A percentile compares a stretch with the other conserved stretches of the same genome.
Conservation (phyloP, 2,797 vertebrate genomes). For the Pampus argenteus region DNA sequence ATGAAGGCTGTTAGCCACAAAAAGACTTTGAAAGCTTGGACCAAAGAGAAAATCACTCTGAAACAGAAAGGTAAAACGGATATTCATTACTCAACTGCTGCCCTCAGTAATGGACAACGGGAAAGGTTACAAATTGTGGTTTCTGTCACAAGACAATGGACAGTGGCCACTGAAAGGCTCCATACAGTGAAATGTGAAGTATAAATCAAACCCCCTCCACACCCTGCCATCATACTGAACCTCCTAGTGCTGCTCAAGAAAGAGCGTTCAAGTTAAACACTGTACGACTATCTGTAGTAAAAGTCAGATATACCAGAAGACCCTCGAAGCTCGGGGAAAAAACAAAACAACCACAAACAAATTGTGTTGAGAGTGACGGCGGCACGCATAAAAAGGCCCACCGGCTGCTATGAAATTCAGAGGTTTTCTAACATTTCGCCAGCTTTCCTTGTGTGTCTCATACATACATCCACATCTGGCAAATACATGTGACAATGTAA, state of each 20-base stretch:
- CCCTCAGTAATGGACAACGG: slow-evolving; percentile 50
- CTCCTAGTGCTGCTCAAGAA: slow-evolving; percentile 9
- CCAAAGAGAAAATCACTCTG: slow-evolving; percentile 42
- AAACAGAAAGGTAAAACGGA: slow-evolving; percentile 59
- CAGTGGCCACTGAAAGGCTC: slow-evolving; percentile 44
- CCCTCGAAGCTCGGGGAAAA: too few relatives aligned
- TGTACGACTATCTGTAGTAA: too few relatives aligned
- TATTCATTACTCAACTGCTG: slow-evolving; percentile 59
- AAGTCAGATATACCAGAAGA: too few relatives aligned
- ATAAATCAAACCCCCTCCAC: slow-evolving; percentile 19
- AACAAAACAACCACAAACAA: too few relatives aligned
- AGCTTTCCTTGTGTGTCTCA: background rate
- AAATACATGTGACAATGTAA: background rate
- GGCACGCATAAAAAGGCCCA: background rate
- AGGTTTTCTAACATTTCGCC: background rate
- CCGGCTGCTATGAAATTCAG: background rate
- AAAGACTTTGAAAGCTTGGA: slow-evolving; percentile 55
- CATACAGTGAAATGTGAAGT: slow-evolving; percentile 26
- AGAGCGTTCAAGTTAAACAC: slow-evolving; percentile 7
- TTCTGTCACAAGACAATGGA: slow-evolving; percentile 57
- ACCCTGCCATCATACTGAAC: slow-evolving; percentile 20
- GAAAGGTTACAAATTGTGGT: slow-evolving; percentile 59
- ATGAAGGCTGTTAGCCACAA: slow-evolving; percentile 49
- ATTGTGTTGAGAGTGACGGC: background rate
- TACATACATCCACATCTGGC: background rate